A percentile compares a stretch with the other conserved stretches of the same genome.
These are phyloP conservation scores for Glossosoma conforme DNA, from an alignment of 1,140 invertebrate species.

Conservation along the genomic window DNA sequence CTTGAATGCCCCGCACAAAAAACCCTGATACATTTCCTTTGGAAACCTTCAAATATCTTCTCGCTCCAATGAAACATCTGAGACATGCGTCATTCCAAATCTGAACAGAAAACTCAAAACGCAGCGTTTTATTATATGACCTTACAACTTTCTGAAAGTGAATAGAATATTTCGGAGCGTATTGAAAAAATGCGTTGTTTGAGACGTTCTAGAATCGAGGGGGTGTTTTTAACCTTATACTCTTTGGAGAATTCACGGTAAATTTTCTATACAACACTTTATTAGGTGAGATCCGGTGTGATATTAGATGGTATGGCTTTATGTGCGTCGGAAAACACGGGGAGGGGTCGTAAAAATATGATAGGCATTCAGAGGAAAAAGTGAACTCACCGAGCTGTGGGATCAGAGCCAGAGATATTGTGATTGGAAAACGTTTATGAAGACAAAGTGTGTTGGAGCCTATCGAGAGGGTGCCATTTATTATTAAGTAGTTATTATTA, in stretches of 20 bases:
- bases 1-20: too few species aligned
- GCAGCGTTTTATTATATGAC: too few species aligned
- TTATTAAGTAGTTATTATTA: too few species aligned
- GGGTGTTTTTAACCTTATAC: conserved; percentile 42
- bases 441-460: conserved; percentile 2
- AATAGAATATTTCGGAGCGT: background rate
- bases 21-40: too few species aligned
- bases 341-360: conserved; percentile 35
- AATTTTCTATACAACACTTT: conserved; percentile 54
- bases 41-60: too few species aligned
- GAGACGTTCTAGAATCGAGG: background rate
- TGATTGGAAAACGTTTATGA: conserved; percentile 26
- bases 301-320: conserved; percentile 50
- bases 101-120: too few species aligned
- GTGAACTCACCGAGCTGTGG: conserved; percentile 9
- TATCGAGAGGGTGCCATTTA: too few species aligned
- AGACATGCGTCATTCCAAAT: too few species aligned
- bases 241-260: conserved; percentile 50
- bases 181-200: background rate
- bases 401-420: conserved; percentile 6
- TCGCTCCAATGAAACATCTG: too few species aligned
- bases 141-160: background rate
- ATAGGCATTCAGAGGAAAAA: conserved; percentile 28
- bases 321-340: conserved; percentile 39
- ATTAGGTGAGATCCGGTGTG: conserved; percentile 48